These are phyloP conservation scores for Selenia dentaria DNA, from an alignment of 2,888 invertebrate species.

Conservation along the genomic window DNA sequence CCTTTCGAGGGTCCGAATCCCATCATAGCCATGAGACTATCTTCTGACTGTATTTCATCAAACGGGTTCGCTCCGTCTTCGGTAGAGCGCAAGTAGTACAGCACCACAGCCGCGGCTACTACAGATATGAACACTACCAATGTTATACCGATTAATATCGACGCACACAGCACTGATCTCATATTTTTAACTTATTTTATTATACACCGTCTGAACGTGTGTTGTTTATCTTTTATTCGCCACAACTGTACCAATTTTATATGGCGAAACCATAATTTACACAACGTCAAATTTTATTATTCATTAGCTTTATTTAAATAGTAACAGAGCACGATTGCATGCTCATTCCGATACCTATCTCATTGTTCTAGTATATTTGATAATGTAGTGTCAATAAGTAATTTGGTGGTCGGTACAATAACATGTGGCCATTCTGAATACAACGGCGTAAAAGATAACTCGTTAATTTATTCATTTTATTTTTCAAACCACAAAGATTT, in stretches of 20 bases:
- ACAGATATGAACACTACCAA: background rate
- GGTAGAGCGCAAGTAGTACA: background rate
- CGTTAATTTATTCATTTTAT: too few species aligned
- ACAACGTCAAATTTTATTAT: background rate
- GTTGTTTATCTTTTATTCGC: background rate
- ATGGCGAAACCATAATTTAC: background rate
- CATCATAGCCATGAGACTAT: background rate
- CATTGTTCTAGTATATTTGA: too few species aligned
- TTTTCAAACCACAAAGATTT: too few species aligned
- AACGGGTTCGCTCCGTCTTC: background rate
- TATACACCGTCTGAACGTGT: background rate
- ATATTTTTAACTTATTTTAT: background rate
- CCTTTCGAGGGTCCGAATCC: background rate
- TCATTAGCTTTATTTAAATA: background rate
- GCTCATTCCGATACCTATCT: too few species aligned
- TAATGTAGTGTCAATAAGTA: too few species aligned
- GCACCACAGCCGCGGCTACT: background rate
- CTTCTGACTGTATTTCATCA: background rate
- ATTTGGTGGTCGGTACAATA: too few species aligned
- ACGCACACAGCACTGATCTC: constrained; percentile 10
- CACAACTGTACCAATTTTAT: constrained; percentile 5
- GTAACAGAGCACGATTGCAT: background rate
- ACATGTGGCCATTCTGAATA: too few species aligned
- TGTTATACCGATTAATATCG: background rate
- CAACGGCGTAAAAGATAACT: too few species aligned